Conservation (phyloP, 1,140 invertebrate genomes). For the Colletes gigas region DNA sequence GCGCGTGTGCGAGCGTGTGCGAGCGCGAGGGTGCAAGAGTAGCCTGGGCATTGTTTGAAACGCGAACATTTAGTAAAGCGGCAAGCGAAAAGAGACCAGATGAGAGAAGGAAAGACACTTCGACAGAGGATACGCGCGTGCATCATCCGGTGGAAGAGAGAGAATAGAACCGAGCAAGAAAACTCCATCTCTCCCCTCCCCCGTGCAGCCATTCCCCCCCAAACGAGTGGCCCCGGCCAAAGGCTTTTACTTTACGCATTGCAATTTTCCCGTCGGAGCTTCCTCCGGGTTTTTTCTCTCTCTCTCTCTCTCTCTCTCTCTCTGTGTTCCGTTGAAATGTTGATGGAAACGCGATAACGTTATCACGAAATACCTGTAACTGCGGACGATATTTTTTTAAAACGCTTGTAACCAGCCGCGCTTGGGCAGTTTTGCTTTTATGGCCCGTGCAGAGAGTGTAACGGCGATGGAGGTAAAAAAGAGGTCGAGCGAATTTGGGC, state of each 20-base stretch:
- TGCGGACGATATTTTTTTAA: constrained; percentile 33
- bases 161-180: constrained; percentile 14
- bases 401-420: not conserved
- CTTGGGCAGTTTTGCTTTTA: not conserved
- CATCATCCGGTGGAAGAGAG: too few species aligned
- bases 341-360: constrained; percentile 23
- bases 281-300: not conserved
- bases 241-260: constrained; percentile 47
- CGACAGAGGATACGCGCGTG: not conserved
- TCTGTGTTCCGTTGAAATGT: constrained; percentile 26
- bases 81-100: constrained; percentile 48
- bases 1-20: constrained; percentile 46
- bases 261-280: constrained; percentile 47
- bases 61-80: constrained; percentile 69
- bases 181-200: constrained; percentile 4
- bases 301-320: not conserved
- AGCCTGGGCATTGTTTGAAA: constrained; percentile 70
- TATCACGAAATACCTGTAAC: constrained; percentile 46
- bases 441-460: not conserved
- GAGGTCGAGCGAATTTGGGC: not conserved
- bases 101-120: constrained; percentile 38
- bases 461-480: not conserved
- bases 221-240: constrained; percentile 44
- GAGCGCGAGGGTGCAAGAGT: constrained; percentile 61
- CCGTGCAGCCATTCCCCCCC: constrained; percentile 17